Base-by-base conservation (phyloP, 2,888 invertebrate species). In the Epirrhoe alternata region DNA sequence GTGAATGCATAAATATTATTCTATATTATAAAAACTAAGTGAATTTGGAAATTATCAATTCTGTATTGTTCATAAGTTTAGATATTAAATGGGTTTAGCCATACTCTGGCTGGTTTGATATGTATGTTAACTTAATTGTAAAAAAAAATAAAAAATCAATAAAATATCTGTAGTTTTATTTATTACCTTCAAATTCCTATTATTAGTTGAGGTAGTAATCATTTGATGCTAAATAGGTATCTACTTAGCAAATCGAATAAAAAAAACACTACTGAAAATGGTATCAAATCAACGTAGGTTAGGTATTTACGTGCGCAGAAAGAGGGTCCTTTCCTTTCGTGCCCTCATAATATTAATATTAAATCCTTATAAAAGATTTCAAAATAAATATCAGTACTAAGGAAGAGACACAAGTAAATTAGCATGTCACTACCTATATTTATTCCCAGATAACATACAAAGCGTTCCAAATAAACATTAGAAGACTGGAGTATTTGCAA, bases 21-120 rank as follows among this genome's bases (percentile, higher is more conserved):
- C 90, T 91, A 92, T 91, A 90, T 92, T 91, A 91, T 90, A 86
- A 89, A 88, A 90, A 86, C 81, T 92, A 92, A 92, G 89, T 90
- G 90, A 91, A 92, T 92, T 92, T 92, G 92, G 91, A 92, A 91
- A 91, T 90, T 93, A 92, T 93, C 93, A 91, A 92, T 92, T 92
- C 93, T 92, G 93, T 92, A 93, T 93, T 92, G 92, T 92, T 92
- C 92, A 84, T 92, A 92, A 92, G 93, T 90, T 92, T 92, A 92
- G 92, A 92, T 92, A 92, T 88, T 93, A 92, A 93, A 92, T 92
- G 92, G 93, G 93, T 93, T 92, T 92, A 92, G 93, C 93, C 93
- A 92, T 87, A 92, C 88, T 93, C 90, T 90, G 93, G 93, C 93
- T 92, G 93, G 93, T 93, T 93, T 93, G 92, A 92, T 92, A 92